Evolutionary conservation across 2,888 invertebrate species (phyloP), one percentile per base, ranked within the genome.

Genomic region (Thalpophila matura): DNA sequence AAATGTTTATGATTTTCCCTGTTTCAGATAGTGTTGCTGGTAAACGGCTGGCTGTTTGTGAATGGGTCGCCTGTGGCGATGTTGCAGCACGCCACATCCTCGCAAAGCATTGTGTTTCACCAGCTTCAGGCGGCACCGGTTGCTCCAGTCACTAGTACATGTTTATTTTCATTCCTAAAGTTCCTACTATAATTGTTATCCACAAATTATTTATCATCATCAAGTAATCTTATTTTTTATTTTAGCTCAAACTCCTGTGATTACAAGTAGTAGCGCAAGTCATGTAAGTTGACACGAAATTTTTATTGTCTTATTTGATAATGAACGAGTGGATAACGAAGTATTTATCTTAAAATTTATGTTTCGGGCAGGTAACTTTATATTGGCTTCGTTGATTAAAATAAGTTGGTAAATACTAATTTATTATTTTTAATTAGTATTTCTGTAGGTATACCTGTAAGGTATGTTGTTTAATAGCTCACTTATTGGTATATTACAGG

Each of bases 51-150:
- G 84, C 40, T 88, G 56, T 58, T 84, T 2, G 79, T 83, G 1
- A 58, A 59, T 14, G 84, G 91, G 72, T 81, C 91, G 75, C 80
- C 86, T 81, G 73, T 91, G 80, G 79, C 93, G 64, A 86, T 95
- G 95, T 63, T 96, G 86, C 81, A 89, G 90, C 80, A 92, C 84
- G 87, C 92, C 1, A 92, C 91, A 0, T 92, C 91, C 0, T 92
- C 92, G n/a, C 92, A 92, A 65, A 91, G 91, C 61, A 88, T 91
- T 80, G 84, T 92, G 54, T 83, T 92, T 76, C 77, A 91, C 74
- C 80, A 72, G 69, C 85, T 81, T 56, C 86, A 76, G 67, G 84
- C 84, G 53, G 58, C 71, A 3, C 65, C 71, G 0, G 68, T 82
- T 1, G 64, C 86, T 26, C 77, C 85, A 7, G 55, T 77, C 12